Percentiles rank a stretch among this genome's conserved stretches.
phyloP scores from a whole-genome alignment of 2,797 vertebrate species.

The Nannoperca australis region DNA sequence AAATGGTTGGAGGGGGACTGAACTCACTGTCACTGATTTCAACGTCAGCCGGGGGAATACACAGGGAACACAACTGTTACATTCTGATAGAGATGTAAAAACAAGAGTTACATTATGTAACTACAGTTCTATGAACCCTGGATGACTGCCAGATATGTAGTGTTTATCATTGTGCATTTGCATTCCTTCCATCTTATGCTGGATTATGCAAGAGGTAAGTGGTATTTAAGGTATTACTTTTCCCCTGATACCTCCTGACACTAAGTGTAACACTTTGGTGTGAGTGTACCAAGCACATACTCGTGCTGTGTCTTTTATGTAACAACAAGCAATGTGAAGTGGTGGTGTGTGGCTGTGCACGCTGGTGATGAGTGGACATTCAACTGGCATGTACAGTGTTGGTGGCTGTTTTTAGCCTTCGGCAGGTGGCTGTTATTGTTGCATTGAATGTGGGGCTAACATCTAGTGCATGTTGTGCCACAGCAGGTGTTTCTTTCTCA shows the following conservation, averaged over 20 bases:
- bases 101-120: background rate
- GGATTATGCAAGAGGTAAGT: slow-evolving; percentile 59
- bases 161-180: slow-evolving; percentile 46
- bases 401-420: slow-evolving; percentile 70
- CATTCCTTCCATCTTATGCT: slow-evolving; percentile 52
- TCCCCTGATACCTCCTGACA: slow-evolving; percentile 37
- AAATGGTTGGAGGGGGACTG: too few relatives aligned
- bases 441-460: slow-evolving; percentile 54
- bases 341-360: slow-evolving; percentile 36
- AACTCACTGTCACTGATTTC: background rate
- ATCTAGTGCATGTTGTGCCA: slow-evolving; percentile 75
- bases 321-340: slow-evolving; percentile 54
- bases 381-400: slow-evolving; percentile 16
- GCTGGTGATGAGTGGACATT: slow-evolving; percentile 39
- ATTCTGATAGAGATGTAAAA: background rate
- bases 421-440: slow-evolving; percentile 80
- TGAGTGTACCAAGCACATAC: slow-evolving; percentile 36
- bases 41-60: too few relatives aligned
- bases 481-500: slow-evolving; percentile 77
- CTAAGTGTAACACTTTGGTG: slow-evolving; percentile 34
- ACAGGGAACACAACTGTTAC: background rate
- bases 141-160: background rate
- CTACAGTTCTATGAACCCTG: background rate
- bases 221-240: slow-evolving; percentile 38
- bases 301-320: slow-evolving; percentile 35